phyloP scores from a whole-genome alignment of 2,797 vertebrate genomes.

The Kryptolebias ocellatus region DNA sequence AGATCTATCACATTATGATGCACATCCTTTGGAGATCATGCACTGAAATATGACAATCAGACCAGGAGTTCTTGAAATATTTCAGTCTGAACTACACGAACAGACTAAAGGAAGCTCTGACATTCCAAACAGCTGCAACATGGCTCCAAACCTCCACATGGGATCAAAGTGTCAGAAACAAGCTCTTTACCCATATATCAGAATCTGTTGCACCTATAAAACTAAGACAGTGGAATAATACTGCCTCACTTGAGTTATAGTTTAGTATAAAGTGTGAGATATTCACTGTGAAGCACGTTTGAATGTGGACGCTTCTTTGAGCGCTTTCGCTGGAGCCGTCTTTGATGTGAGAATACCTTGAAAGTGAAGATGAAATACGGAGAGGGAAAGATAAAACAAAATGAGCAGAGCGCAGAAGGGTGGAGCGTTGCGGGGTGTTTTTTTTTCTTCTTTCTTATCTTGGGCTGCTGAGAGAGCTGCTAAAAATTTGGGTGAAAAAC shows the following conservation, averaged over 20 bases:
- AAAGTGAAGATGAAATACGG: slow-evolving; percentile 33
- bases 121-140: background rate
- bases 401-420: slow-evolving; percentile 32
- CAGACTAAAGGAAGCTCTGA: background rate
- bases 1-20: background rate
- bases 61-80: background rate
- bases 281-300: slow-evolving; percentile 32
- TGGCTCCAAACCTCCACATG: slow-evolving; percentile 3
- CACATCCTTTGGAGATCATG: background rate
- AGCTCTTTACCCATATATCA: slow-evolving; percentile 4
- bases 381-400: slow-evolving; percentile 33
- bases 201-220: slow-evolving; percentile 28
- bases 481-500: slow-evolving; percentile 45
- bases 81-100: slow-evolving; percentile 2
- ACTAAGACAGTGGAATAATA: slow-evolving; percentile 33
- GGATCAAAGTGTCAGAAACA: slow-evolving; percentile 17
- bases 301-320: slow-evolving; percentile 25
- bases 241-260: slow-evolving; percentile 34
- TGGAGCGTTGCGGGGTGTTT: background rate
- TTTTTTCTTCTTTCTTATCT: slow-evolving; percentile 22
- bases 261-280: slow-evolving; percentile 31
- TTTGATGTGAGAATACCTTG: slow-evolving; percentile 54
- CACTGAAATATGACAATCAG: background rate
- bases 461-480: slow-evolving; percentile 9
- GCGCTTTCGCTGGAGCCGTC: slow-evolving; percentile 5